Evolutionary conservation across 2,113 vertebrate genomes (phyloP).

Genomic region (Pomatorhinus ruficollis): DNA sequence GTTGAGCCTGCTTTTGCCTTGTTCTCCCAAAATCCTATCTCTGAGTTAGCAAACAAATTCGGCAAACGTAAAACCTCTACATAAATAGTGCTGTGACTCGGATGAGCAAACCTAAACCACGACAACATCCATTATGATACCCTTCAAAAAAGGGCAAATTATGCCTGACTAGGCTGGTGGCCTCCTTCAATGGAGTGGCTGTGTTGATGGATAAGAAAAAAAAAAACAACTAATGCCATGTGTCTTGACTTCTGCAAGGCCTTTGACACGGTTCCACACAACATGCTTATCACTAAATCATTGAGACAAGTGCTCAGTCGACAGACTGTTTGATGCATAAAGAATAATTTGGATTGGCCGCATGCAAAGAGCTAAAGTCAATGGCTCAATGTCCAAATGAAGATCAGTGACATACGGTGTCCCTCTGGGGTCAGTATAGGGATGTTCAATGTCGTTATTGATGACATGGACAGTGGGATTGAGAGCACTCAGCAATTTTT

Average conservation of each 20-base stretch:
- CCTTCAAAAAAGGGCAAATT: background rate
- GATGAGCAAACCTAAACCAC: too few relatives aligned
- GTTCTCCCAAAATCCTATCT: too few relatives aligned
- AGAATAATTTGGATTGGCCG: background rate
- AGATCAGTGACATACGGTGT: background rate
- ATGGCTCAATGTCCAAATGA: background rate
- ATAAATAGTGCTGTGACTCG: too few relatives aligned
- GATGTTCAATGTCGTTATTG: background rate
- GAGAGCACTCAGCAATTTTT: background rate
- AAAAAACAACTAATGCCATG: background rate
- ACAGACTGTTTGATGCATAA: background rate
- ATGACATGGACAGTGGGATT: fast-evolving
- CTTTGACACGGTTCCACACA: background rate
- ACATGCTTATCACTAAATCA: background rate
- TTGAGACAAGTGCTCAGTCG: background rate
- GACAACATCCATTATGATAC: background rate
- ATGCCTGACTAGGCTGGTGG: background rate
- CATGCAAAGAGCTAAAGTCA: background rate
- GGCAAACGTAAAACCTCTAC: too few relatives aligned
- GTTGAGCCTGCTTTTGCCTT: too few relatives aligned
- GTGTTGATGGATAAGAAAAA: background rate
- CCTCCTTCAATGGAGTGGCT: background rate
- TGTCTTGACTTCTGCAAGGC: background rate
- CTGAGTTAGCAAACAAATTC: too few relatives aligned
- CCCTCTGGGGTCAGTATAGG: background rate